Evolutionary conservation across 2,113 vertebrate species (phyloP), one percentile per base, ranked within the genome.

Genomic region (Cervus canadensis): DNA sequence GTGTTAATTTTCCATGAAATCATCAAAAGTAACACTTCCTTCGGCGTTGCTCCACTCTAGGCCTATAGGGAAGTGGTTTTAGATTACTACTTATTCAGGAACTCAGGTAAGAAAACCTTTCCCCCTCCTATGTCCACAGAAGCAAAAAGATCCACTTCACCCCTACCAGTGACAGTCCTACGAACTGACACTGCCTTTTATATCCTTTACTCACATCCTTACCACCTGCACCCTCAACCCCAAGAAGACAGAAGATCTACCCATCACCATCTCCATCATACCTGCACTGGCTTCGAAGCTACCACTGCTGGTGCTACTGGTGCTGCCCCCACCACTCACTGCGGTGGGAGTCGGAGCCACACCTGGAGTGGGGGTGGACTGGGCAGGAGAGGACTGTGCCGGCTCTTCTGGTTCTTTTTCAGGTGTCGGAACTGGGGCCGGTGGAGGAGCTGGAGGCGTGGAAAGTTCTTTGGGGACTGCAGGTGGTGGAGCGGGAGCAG

Each of bases 231-330:
- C 60, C 67, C 52, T 50, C 2, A 26, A 40, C 67, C 67, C 67
- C 71, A 21, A 67, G 21, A 40, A 83, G 17, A 89, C 2, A 5
- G 13, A 13, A 62, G 15, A 16, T 50, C 50, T 43, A 23, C 30
- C 30, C 54, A 16, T 15, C 62, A 60, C 48, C 59, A 56, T 12
- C 45, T 54, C 52, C 40, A 76, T 74, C 97, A 94, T 97, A 99
- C 99, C 99, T 91, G 99, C 97, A 90, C 96, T 98, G 67, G 99
- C 98, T 97, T 99, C 99, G 5, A 99, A 99, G 98, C 99, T 99
- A 98, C 99, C 99, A 98, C 99, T 98, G 87, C 97, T 99, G 99
- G 99, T 99, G 98, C 98, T 98, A n/a, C 97, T 94, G 94, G 94
- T 28, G 67, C 97, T 92, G 97, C 97, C 94, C 56, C 95, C 95